Percentiles rank a stretch among this genome's conserved stretches.
These are phyloP conservation scores for Tetranychus cinnabarinus DNA, from an alignment of 1,140 invertebrate genomes.

Conservation along the genomic window DNA sequence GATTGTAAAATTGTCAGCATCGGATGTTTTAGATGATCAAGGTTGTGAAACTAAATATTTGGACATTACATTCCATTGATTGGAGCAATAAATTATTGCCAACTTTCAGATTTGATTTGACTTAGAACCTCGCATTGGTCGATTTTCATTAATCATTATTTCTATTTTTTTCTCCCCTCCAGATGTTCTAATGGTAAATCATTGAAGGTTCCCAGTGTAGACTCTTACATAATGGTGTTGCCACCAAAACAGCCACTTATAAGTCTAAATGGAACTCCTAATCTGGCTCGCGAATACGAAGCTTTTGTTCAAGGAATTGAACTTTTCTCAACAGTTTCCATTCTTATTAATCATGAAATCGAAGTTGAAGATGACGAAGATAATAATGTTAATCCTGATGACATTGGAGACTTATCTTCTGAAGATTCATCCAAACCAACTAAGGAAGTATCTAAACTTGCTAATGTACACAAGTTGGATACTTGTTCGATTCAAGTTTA, in stretches of 20 bases:
- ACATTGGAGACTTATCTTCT: background rate
- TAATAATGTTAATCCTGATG: conserved; percentile 13
- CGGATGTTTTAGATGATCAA: too few species aligned
- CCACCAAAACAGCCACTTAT: conserved; percentile 60
- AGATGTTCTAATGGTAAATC: conserved; percentile 43
- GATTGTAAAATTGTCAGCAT: too few species aligned
- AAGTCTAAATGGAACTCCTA: conserved; percentile 51
- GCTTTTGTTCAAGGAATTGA: conserved; percentile 55
- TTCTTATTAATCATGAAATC: conserved; percentile 23
- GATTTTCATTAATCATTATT: background rate
- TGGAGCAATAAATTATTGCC: too few species aligned
- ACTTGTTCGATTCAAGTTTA: conserved; percentile 74
- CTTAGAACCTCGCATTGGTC: too few species aligned
- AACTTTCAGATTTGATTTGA: too few species aligned
- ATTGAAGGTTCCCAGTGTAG: conserved; percentile 42
- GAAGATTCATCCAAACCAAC: background rate
- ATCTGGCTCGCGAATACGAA: conserved; percentile 55
- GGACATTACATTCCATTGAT: too few species aligned
- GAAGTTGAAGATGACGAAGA: conserved; percentile 12
- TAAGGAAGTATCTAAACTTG: conserved; percentile 1
- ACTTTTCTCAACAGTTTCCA: conserved; percentile 54
- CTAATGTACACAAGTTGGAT: conserved; percentile 34
- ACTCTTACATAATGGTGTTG: conserved; percentile 63
- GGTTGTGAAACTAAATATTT: too few species aligned
- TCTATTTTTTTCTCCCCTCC: conserved; percentile 9